Evolutionary conservation across 2,113 vertebrate genomes (phyloP).

Genomic region (Strix aluco): DNA sequence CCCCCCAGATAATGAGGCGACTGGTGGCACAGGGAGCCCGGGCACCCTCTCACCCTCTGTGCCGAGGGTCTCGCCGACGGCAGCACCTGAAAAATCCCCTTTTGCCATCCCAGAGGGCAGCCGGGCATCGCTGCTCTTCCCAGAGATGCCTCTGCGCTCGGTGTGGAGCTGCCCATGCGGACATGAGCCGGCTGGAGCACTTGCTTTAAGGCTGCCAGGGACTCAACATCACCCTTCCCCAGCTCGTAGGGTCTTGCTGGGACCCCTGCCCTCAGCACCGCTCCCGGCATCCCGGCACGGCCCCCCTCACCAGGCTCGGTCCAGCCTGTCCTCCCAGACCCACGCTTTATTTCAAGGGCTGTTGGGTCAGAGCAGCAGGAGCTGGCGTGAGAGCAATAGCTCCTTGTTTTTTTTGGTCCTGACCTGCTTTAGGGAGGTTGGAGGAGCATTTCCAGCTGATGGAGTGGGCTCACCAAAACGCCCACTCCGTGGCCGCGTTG

Average conservation of each 20-base stretch:
- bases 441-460: background rate
- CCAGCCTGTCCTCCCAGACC: background rate
- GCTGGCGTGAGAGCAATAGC: background rate
- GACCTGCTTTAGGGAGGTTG: background rate
- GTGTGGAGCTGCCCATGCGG: background rate
- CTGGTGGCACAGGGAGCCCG: background rate
- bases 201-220: background rate
- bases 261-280: background rate
- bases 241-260: background rate
- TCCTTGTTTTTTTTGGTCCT: background rate
- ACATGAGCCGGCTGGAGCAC: background rate
- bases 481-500: rapidly evolving
- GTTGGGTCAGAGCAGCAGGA: background rate
- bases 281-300: background rate
- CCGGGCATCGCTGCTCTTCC: background rate
- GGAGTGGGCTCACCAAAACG: background rate
- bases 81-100: background rate
- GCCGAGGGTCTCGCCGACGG: background rate
- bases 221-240: background rate
- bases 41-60: background rate
- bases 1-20: rapidly evolving
- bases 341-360: background rate
- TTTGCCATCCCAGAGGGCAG: background rate
- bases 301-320: rapidly evolving
- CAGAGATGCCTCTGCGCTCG: background rate